Evolutionary conservation across 2,888 invertebrate genomes (phyloP).

Genomic region (Drosophila stalkeri): DNA sequence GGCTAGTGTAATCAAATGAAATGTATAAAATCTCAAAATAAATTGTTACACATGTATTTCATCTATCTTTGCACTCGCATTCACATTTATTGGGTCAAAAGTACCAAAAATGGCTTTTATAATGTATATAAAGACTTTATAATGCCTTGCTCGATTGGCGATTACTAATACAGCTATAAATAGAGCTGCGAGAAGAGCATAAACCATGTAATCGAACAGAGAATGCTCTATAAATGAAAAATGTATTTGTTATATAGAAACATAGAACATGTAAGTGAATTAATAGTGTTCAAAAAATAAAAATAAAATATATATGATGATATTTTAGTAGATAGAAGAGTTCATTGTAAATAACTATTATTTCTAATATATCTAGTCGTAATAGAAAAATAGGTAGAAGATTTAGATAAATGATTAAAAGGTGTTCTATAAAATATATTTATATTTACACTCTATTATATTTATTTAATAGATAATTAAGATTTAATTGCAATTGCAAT

Average conservation of each 20-base stretch:
- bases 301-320: too few relatives aligned
- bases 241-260: not conserved
- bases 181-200: slow-evolving; percentile 19
- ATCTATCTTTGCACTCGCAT: slow-evolving; percentile 3
- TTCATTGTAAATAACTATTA: too few relatives aligned
- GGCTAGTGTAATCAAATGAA: not conserved
- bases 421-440: not conserved
- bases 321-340: too few relatives aligned
- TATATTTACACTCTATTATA: not conserved
- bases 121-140: slow-evolving; percentile 45
- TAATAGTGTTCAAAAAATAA: not conserved
- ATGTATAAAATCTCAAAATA: slow-evolving; percentile 14
- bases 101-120: not conserved
- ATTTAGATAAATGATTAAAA: too few relatives aligned
- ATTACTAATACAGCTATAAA: slow-evolving; percentile 61
- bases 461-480: too few relatives aligned
- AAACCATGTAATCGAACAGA: not conserved
- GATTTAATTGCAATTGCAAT: too few relatives aligned
- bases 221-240: not conserved
- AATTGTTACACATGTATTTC: slow-evolving; percentile 5
- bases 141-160: slow-evolving; percentile 47
- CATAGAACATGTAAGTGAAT: too few relatives aligned
- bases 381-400: too few relatives aligned
- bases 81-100: slow-evolving; percentile 9
- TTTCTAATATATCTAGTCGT: too few relatives aligned